Conservation (phyloP, 2,797 vertebrate species). For the Propithecus deckenii region DNA sequence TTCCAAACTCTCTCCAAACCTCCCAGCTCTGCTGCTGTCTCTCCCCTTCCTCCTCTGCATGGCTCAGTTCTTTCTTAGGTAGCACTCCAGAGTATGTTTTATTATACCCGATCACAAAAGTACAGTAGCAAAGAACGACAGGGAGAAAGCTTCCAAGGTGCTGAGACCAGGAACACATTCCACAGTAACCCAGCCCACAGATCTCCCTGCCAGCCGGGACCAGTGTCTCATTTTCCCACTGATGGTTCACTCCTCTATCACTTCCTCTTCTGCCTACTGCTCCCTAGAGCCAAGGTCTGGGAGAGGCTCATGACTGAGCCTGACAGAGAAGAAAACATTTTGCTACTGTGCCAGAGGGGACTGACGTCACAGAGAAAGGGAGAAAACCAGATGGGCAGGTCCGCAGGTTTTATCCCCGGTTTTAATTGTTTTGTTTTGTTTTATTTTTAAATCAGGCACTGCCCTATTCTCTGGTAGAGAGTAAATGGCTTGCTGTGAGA, state of each 20-base stretch:
- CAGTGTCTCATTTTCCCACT: constrained; percentile 44
- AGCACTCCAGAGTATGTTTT: constrained; percentile 26
- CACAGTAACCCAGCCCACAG: background rate
- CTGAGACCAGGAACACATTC: background rate
- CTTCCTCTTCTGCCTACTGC: constrained; percentile 51
- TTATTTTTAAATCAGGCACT: background rate
- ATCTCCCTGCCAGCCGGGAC: background rate
- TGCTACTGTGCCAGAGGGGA: constrained; percentile 34
- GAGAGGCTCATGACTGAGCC: constrained; percentile 25
- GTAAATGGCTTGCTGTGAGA: constrained; percentile 3
- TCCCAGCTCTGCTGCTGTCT: background rate
- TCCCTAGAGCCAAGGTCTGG: background rate
- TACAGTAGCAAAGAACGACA: background rate
- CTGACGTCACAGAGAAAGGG: constrained; percentile 62
- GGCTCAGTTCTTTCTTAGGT: background rate
- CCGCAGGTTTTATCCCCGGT: constrained; percentile 25
- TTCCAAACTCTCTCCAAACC: constrained; percentile 31
- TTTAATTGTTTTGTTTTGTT: background rate
- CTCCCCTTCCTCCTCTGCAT: background rate
- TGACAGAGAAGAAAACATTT: constrained; percentile 39
- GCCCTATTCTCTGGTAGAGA: background rate
- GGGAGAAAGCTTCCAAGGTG: background rate
- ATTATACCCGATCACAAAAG: background rate
- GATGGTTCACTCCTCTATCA: background rate
- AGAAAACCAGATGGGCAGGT: constrained; percentile 57